Percentiles rank a stretch among this genome's conserved stretches.
Conservation (phyloP, 2,113 vertebrate genomes). For the Prinia subflava region DNA sequence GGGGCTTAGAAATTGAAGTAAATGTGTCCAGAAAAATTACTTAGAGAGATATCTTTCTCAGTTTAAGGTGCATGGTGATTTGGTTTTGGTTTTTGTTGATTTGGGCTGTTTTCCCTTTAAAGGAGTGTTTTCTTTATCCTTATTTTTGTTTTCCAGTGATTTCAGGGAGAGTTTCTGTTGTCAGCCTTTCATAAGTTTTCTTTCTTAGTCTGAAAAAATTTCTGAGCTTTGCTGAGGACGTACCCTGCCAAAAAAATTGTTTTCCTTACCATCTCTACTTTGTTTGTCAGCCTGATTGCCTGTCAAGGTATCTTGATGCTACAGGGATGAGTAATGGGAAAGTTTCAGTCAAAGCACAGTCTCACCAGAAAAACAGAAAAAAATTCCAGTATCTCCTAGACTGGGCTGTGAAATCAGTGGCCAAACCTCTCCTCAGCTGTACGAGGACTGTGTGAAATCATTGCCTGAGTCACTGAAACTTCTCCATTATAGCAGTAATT, state of each 20-base stretch:
- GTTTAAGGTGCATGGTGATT: rapidly evolving
- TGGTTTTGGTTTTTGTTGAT: not conserved
- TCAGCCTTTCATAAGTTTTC: not conserved
- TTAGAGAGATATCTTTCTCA: rapidly evolving
- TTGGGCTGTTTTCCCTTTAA: not conserved
- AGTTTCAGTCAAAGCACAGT: not conserved
- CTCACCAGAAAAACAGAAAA: not conserved
- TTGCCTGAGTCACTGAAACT: not conserved
- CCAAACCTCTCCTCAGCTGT: not conserved
- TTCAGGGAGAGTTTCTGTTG: not conserved
- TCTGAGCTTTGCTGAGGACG: not conserved
- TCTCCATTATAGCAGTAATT: not conserved
- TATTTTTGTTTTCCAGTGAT: not conserved
- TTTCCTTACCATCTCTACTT: not conserved
- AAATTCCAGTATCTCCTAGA: not conserved
- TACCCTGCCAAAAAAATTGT: not conserved
- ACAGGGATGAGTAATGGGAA: not conserved
- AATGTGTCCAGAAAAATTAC: not conserved
- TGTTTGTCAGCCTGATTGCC: not conserved
- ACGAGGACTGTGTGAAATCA: not conserved
- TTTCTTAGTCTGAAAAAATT: not conserved
- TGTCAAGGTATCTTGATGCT: not conserved
- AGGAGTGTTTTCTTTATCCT: not conserved
- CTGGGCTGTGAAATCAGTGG: not conserved
- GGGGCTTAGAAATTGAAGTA: not conserved